Evolutionary conservation across 2,113 vertebrate species (phyloP), one percentile per base, ranked within the genome.

Genomic region (Climacteris rufus): DNA sequence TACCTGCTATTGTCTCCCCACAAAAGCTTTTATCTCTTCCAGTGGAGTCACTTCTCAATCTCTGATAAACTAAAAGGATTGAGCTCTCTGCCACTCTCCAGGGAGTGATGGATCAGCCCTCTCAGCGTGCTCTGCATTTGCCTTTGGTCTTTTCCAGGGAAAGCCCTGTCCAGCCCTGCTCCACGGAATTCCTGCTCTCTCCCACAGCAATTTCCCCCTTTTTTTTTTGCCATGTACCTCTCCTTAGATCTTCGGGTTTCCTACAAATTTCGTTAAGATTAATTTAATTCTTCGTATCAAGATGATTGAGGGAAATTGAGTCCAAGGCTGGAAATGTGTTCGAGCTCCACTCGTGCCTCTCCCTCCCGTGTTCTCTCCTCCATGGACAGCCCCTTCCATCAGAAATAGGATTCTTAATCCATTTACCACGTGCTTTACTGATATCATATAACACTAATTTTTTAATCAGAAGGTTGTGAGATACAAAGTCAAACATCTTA

Each of bases 401-500:
- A 68, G 92, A 81, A 60, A 92, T 16, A 49, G 33, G 72, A 53
- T 78, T 15, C 23, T 68, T 92, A 92, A 92, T 83, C 83, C 57
- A 18, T 57, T 96, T 95, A 89, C 42, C 83, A 70, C 4, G 12
- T 83, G 68, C 88, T 53, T 69, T 49, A 7, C 77, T 84, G 92
- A 57, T 94, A 94, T 70, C 35, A 4, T 13, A 63, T 68, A 81
- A 79, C 4, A 7, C 80, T 96, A 92, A 96, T 97, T 96, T 96
- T 90, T 95, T 94, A 96, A 97, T 96, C 83, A 89, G 79, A 42
- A 88, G 83, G 79, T 52, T 94, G 57, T 28, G 93, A 89, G 88
- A 92, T 94, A 81, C 71, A 81, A 89, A 95, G 92, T 94, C 94
- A 92, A 96, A 89, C 83, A 47, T 90, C 90, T 92, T 83, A 81